phyloP scores from a whole-genome alignment of 2,113 vertebrate genomes.

The Myotis davidii region DNA sequence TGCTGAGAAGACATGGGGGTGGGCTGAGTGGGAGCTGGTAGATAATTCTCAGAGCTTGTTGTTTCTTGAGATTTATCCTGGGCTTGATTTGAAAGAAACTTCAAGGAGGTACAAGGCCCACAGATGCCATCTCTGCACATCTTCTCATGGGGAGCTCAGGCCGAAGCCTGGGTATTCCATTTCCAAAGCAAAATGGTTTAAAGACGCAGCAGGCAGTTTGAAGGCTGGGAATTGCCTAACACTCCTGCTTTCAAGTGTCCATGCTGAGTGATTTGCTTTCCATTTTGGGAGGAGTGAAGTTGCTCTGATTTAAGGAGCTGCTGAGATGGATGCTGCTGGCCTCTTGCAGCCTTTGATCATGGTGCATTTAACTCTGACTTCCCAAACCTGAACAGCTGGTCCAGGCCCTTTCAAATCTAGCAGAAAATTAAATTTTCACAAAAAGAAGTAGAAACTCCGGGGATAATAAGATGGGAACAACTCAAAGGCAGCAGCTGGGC shows the following conservation, averaged over 20 bases:
- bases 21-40: background rate
- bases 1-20: background rate
- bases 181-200: background rate
- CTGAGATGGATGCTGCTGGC: background rate
- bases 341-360: conserved; percentile 59
- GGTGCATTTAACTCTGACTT: conserved; percentile 56
- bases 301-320: background rate
- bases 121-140: accelerated
- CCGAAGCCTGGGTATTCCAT: background rate
- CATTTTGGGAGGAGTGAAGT: conserved; percentile 34
- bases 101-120: background rate
- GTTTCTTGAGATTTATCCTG: background rate
- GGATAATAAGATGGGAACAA: conserved; percentile 62
- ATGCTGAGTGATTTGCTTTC: conserved; percentile 15
- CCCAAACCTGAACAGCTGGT: conserved; percentile 58
- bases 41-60: background rate
- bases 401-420: conserved; percentile 48
- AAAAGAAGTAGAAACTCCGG: conserved; percentile 47
- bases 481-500: conserved; percentile 41
- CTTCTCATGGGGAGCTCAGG: background rate
- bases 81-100: background rate
- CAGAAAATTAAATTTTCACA: conserved; percentile 73
- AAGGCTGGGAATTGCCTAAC: background rate
- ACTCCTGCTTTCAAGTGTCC: conserved; percentile 26
- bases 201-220: background rate